Evolutionary conservation across 2,113 vertebrate genomes (phyloP).

Genomic region (Silurus meridionalis): DNA sequence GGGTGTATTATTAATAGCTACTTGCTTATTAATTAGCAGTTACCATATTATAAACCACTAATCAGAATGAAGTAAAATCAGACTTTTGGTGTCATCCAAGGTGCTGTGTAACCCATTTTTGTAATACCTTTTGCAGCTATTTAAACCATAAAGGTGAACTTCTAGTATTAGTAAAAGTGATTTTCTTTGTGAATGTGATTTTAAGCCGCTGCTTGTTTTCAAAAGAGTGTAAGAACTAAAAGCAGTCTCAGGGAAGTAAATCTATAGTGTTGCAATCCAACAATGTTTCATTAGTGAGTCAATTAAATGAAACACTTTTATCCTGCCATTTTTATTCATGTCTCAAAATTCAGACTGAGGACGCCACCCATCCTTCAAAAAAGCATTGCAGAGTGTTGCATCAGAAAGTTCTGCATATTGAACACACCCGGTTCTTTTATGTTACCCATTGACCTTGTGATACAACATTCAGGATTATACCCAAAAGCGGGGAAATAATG

Average conservation of each 20-base stretch:
- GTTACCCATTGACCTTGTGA: constrained; percentile 8
- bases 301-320: constrained; percentile 36
- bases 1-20: background rate
- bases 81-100: no score
- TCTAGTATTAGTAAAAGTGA: background rate
- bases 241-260: background rate
- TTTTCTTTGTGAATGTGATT: background rate
- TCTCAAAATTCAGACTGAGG: constrained; percentile 19
- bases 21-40: background rate
- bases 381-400: constrained; percentile 36
- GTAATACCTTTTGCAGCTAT: background rate
- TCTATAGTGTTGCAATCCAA: background rate
- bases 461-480: constrained; percentile 13
- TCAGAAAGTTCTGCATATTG: constrained; percentile 48
- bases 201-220: background rate
- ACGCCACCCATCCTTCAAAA: constrained; percentile 29
- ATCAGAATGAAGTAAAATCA: background rate
- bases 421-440: constrained; percentile 44
- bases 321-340: constrained; percentile 41
- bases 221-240: background rate
- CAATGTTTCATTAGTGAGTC: constrained; percentile 26
- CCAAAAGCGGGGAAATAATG: background rate
- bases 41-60: background rate
- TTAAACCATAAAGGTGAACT: background rate
- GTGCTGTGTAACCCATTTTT: no score